phyloP scores from a whole-genome alignment of 1,140 invertebrate genomes.

The Trichonephila clavata region DNA sequence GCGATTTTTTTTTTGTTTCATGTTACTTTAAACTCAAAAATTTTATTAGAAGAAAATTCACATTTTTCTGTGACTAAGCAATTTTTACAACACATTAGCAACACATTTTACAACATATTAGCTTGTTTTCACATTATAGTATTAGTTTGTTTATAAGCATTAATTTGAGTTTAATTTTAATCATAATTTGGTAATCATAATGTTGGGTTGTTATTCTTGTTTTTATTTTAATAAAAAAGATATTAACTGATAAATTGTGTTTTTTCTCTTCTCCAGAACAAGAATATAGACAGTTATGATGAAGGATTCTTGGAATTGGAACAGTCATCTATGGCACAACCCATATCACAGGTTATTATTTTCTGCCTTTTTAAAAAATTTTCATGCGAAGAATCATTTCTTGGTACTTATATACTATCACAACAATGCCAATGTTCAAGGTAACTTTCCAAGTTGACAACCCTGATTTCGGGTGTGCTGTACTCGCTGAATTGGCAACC shows the following conservation, averaged over 20 bases:
- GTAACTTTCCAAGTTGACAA: too few relatives aligned
- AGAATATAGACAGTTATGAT: slow-evolving; percentile 76
- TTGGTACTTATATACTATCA: too few relatives aligned
- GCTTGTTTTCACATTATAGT: neutral
- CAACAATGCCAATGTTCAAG: too few relatives aligned
- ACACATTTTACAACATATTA: neutral
- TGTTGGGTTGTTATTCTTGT: neutral
- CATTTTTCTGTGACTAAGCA: neutral
- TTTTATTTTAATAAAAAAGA: neutral
- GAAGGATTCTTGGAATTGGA: slow-evolving; percentile 76
- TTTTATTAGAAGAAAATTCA: too few relatives aligned
- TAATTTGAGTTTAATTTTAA: neutral
- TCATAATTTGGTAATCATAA: fast-evolving
- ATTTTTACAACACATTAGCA: too few relatives aligned
- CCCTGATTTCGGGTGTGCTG: too few relatives aligned
- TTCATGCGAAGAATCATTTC: neutral
- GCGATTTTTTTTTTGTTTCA: too few relatives aligned
- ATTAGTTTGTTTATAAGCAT: neutral
- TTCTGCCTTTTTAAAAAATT: neutral
- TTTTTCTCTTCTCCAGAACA: slow-evolving; percentile 38
- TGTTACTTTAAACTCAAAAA: too few relatives aligned
- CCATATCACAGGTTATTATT: slow-evolving; percentile 66
- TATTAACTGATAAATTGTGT: neutral
- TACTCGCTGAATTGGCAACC: too few relatives aligned
- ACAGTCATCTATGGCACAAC: slow-evolving; percentile 74